phyloP scores from a whole-genome alignment of 2,797 vertebrate species.

The Gymnodraco acuticeps region DNA sequence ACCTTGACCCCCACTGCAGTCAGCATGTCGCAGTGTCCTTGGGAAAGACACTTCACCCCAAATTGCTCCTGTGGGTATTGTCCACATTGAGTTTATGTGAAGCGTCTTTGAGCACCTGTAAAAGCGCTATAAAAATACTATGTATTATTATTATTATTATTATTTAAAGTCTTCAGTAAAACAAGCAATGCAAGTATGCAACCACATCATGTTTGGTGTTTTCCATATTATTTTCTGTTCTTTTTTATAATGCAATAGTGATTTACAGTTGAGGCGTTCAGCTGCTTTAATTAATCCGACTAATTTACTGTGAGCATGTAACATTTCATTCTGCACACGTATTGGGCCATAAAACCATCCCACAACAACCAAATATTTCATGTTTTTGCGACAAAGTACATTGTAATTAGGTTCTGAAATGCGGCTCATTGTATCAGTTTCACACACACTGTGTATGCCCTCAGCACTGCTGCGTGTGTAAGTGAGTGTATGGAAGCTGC shows the following conservation, averaged over 20 bases:
- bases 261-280: not conserved
- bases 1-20: no score
- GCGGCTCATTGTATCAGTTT: conserved; percentile 15
- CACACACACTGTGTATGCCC: not conserved
- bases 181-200: not conserved
- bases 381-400: conserved; percentile 7
- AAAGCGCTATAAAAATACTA: no score
- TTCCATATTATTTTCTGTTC: not conserved
- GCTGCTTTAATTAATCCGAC: not conserved
- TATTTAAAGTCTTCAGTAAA: not conserved
- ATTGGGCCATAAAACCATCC: not conserved
- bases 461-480: conserved; percentile 1
- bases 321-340: not conserved
- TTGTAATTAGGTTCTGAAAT: not conserved
- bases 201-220: not conserved
- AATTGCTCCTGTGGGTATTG: no score
- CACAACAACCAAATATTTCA: not conserved
- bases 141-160: no score
- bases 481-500: conserved; percentile 25
- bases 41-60: no score
- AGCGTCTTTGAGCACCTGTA: no score
- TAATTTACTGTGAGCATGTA: not conserved
- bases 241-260: not conserved
- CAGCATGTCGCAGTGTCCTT: no score
- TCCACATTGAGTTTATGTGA: no score